Percentiles rank a stretch among this genome's conserved stretches.
Conservation (phyloP, 2,888 invertebrate genomes). For the Kryphioiulus occultus region DNA sequence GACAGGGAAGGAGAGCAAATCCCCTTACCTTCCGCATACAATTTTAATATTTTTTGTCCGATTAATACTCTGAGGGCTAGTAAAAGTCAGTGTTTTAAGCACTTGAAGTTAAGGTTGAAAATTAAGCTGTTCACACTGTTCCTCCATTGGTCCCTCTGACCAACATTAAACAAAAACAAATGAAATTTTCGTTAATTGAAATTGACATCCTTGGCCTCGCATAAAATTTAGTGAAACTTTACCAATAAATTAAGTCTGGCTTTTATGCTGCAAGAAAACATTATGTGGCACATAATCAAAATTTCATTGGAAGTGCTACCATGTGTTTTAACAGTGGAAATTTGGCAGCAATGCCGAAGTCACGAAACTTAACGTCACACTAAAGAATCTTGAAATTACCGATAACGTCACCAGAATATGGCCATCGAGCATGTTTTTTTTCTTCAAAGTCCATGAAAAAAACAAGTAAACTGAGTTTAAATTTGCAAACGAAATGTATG, state of each 20-base stretch:
- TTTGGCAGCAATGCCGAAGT: background rate
- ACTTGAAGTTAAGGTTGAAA: background rate
- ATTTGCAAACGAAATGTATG: background rate
- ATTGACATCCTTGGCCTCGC: too few species aligned
- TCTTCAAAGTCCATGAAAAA: background rate
- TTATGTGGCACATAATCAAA: background rate
- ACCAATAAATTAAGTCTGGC: too few species aligned
- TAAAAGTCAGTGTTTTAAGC: background rate
- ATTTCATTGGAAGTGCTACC: background rate
- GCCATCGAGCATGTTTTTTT: background rate
- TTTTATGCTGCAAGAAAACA: background rate
- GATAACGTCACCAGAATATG: background rate
- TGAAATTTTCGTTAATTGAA: background rate
- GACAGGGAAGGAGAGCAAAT: background rate
- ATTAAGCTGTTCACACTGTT: background rate
- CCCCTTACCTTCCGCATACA: constrained; percentile 1
- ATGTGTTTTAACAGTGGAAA: background rate
- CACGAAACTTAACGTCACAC: background rate
- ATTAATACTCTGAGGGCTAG: background rate
- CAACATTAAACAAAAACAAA: background rate
- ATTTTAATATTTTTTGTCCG: background rate
- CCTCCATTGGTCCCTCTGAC: background rate
- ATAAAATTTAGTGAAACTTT: too few species aligned
- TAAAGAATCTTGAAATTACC: background rate
- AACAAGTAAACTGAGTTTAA: background rate